Evolutionary conservation across 2,888 invertebrate genomes (phyloP).

Genomic region (Phrixothrix hirtus): DNA sequence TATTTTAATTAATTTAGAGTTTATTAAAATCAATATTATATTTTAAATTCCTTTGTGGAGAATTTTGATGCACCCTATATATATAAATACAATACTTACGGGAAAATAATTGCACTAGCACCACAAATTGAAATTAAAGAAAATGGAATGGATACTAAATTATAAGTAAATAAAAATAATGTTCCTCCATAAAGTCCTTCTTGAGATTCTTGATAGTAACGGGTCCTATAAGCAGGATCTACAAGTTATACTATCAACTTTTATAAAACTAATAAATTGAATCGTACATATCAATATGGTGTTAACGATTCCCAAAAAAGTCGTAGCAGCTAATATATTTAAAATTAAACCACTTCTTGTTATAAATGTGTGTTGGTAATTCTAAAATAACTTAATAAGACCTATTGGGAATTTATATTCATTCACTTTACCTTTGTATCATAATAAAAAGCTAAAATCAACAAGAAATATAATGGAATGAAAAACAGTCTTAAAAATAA

Average conservation of each 20-base stretch:
- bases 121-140: conserved; percentile 75
- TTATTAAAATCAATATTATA: no score
- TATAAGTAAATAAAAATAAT: conserved; percentile 79
- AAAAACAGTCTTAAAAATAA: conserved; percentile 74
- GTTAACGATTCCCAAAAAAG: conserved; percentile 70
- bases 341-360: conserved; percentile 73
- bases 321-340: conserved; percentile 68
- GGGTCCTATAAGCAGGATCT: conserved; percentile 85
- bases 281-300: conserved; percentile 71
- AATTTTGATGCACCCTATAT: neutral
- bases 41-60: no score
- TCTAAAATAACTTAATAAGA: no score
- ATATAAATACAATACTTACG: conserved; percentile 59
- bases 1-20: no score
- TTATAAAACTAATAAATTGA: neutral
- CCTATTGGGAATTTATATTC: no score
- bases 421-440: conserved; percentile 66
- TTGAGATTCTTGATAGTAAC: conserved; percentile 88
- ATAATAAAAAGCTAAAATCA: conserved; percentile 79
- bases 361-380: conserved; percentile 70
- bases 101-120: conserved; percentile 73
- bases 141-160: conserved; percentile 79
- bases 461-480: conserved; percentile 74
- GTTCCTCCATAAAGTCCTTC: conserved; percentile 89
- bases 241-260: neutral